Conservation (phyloP, 2,888 invertebrate species). For the Aphodius granarius region DNA sequence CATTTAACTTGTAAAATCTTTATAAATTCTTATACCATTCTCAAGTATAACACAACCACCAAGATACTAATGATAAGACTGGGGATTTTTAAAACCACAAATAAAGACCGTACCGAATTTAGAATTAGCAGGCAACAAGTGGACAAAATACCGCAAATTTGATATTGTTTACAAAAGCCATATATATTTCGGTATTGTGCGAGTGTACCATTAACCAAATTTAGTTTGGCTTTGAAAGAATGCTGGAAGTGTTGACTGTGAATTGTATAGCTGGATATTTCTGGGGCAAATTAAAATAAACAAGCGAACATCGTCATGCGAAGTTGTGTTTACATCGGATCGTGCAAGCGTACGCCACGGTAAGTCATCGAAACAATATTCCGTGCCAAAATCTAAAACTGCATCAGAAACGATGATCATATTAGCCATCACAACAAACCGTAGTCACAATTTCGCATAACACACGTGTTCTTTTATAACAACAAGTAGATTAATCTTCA, state of each 20-base stretch:
- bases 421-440: background rate
- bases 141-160: too few relatives aligned
- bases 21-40: too few relatives aligned
- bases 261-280: background rate
- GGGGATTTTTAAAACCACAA: too few relatives aligned
- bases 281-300: background rate
- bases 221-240: background rate
- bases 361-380: background rate
- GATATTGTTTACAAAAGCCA: background rate
- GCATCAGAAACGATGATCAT: background rate
- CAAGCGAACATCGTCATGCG: background rate
- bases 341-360: background rate
- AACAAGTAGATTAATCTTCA: background rate
- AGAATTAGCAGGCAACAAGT: too few relatives aligned
- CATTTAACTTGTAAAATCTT: too few relatives aligned
- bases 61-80: too few relatives aligned
- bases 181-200: too few relatives aligned
- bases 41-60: too few relatives aligned
- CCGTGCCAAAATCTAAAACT: background rate
- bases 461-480: background rate
- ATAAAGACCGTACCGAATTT: too few relatives aligned
- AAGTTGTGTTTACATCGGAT: background rate
- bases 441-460: background rate
- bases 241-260: background rate
- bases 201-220: background rate